Conservation (phyloP, 2,888 invertebrate species). For the Cylloceria caligata region DNA sequence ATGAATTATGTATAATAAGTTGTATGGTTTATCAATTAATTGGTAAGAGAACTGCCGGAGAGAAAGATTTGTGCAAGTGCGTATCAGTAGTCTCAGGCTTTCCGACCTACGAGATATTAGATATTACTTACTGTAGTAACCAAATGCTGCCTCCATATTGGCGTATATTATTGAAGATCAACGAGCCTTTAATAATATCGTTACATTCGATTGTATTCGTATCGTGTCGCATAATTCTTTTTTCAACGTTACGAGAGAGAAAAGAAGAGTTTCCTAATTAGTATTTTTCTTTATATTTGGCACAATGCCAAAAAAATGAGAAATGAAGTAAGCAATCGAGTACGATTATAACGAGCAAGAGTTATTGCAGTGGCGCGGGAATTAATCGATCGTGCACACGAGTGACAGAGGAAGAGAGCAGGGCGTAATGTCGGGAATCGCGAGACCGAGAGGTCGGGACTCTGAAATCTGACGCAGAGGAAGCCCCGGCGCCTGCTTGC, state of each 20-base stretch:
- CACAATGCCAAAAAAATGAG: background rate
- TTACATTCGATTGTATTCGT: background rate
- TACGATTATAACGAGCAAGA: background rate
- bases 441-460: constrained; percentile 26
- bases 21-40: constrained; percentile 21
- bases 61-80: too few relatives aligned
- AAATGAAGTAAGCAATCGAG: constrained; percentile 15
- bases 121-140: background rate
- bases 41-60: background rate
- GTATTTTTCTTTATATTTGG: constrained; percentile 1
- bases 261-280: background rate
- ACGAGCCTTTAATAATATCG: background rate
- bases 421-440: background rate
- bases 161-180: background rate
- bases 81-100: too few relatives aligned
- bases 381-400: constrained; percentile 30
- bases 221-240: background rate
- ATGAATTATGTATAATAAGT: constrained; percentile 47
- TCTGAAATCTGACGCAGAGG: constrained; percentile 54
- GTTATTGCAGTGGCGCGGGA: background rate
- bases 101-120: too few relatives aligned
- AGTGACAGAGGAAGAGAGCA: constrained; percentile 1
- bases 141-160: background rate
- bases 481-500: constrained; percentile 63
- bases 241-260: background rate